Evolutionary conservation across 2,113 vertebrate genomes (phyloP).

Genomic region (Trichechus manatus): DNA sequence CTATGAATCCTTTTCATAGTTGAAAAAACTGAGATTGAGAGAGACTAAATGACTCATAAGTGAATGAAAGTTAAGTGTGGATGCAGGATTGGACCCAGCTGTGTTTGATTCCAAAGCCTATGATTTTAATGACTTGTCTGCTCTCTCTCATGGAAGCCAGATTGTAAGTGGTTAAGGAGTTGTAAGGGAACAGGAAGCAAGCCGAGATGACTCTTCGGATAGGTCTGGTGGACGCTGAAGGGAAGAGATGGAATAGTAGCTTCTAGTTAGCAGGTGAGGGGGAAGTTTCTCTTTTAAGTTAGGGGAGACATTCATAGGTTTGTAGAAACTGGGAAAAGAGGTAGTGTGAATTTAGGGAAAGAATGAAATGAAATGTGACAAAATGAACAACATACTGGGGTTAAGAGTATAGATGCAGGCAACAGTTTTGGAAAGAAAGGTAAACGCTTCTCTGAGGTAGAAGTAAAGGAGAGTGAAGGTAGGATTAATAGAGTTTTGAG

Average conservation of each 20-base stretch:
- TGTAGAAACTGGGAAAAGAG: conserved; percentile 26
- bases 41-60: not conserved
- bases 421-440: not conserved
- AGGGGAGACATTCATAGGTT: not conserved
- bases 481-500: not conserved
- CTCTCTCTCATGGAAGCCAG: not conserved
- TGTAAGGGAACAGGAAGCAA: not conserved
- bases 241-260: not conserved
- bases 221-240: not conserved
- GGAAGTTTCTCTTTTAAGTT: not conserved
- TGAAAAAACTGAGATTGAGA: not conserved
- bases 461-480: not conserved
- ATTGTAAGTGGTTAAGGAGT: not conserved
- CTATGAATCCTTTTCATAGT: not conserved
- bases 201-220: not conserved
- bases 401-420: not conserved
- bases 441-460: not conserved
- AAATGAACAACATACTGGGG: not conserved
- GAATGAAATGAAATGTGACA: not conserved
- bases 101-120: not conserved
- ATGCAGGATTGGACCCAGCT: not conserved
- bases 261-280: not conserved
- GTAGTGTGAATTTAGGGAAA: conserved; percentile 1
- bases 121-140: not conserved
- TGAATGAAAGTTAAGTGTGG: not conserved